These are phyloP conservation scores for Leptinotarsa lineolata DNA, from an alignment of 1,140 invertebrate genomes.

Conservation along the genomic window DNA sequence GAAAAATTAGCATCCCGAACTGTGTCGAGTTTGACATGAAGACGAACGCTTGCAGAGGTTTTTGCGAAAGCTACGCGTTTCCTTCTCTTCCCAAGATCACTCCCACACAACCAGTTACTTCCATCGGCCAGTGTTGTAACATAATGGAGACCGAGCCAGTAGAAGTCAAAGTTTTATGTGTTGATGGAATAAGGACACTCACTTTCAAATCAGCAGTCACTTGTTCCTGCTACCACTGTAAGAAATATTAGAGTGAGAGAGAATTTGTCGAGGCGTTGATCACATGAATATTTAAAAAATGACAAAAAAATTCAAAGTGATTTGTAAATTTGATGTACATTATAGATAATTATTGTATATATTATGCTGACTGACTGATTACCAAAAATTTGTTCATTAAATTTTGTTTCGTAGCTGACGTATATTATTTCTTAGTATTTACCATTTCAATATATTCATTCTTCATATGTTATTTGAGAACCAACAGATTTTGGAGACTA, in stretches of 20 bases:
- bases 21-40: conserved; percentile 83
- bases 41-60: conserved; percentile 85
- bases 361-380: conserved; percentile 46
- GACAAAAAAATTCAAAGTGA: neutral
- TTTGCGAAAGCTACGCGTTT: conserved; percentile 81
- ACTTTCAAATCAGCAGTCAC: conserved; percentile 81
- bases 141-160: conserved; percentile 84
- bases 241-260: conserved; percentile 68
- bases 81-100: conserved; percentile 68
- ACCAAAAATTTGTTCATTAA: conserved; percentile 19
- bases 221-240: conserved; percentile 85
- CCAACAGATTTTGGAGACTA: too few species aligned
- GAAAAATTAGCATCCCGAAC: conserved; percentile 77
- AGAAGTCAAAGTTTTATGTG: conserved; percentile 71
- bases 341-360: conserved; percentile 43
- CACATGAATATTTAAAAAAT: neutral
- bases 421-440: neutral
- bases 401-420: conserved; percentile 24
- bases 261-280: neutral
- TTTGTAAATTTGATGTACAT: conserved; percentile 36
- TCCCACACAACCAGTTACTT: conserved; percentile 75
- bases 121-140: conserved; percentile 86
- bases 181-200: conserved; percentile 74
- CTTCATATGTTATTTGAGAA: too few species aligned
- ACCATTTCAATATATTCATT: too few species aligned